Evolutionary conservation across 2,113 vertebrate genomes (phyloP).

Genomic region (Nerophis ophidion): DNA sequence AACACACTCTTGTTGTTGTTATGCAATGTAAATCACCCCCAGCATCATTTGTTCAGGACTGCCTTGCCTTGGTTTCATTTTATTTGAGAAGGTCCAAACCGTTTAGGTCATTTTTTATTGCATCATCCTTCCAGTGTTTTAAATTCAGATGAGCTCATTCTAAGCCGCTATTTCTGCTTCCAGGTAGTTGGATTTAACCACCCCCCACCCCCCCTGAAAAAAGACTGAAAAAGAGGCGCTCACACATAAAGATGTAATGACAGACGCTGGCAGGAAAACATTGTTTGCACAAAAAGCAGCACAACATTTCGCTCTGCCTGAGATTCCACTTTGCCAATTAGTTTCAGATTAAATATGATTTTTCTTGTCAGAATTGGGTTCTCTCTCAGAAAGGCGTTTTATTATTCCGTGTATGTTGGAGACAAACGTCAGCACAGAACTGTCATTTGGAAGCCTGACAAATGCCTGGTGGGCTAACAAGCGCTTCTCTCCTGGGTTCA

Average conservation of each 20-base stretch:
- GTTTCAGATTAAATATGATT: constrained; percentile 5
- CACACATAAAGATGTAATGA: neutral
- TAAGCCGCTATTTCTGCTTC: constrained; percentile 4
- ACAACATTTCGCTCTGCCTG: neutral
- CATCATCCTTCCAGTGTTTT: neutral
- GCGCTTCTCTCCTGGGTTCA: neutral
- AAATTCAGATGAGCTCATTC: neutral
- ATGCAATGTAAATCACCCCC: neutral
- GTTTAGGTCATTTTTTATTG: neutral
- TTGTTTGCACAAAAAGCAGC: neutral
- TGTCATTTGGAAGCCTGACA: constrained; percentile 3
- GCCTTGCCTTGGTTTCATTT: neutral
- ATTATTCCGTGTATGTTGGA: neutral
- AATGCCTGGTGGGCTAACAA: neutral
- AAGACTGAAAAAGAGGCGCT: neutral
- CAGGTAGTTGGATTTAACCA: constrained; percentile 10
- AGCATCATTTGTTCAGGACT: neutral
- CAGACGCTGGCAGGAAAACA: constrained; percentile 7
- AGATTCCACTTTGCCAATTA: neutral
- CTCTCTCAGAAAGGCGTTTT: neutral
- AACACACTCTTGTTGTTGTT: no score
- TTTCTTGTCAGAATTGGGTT: neutral
- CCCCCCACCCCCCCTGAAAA: neutral
- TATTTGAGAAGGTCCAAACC: neutral
- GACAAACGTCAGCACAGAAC: neutral